Evolutionary conservation across 1,140 invertebrate species (phyloP).

Genomic region (Bradysia coprophila): DNA sequence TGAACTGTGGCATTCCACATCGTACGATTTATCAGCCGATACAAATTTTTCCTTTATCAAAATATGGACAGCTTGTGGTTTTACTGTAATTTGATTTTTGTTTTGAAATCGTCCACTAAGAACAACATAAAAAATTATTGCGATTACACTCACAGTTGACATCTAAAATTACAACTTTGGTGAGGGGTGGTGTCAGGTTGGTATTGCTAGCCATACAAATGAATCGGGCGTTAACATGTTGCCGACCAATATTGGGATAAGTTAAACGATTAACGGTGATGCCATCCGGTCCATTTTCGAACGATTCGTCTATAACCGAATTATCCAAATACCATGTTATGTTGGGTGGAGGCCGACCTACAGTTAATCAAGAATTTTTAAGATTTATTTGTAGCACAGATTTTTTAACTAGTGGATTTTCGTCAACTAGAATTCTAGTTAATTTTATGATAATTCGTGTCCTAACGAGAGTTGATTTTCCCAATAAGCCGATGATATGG

Average conservation of each 20-base stretch:
- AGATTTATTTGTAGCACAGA: too few species aligned
- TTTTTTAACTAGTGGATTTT: too few species aligned
- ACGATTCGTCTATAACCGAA: conserved; percentile 62
- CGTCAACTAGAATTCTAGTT: too few species aligned
- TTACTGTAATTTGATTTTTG: conserved; percentile 52
- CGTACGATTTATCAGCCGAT: conserved; percentile 60
- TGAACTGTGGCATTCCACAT: conserved; percentile 62
- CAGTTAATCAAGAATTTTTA: too few species aligned
- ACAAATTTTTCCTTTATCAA: conserved; percentile 57
- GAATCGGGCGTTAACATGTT: conserved; percentile 57
- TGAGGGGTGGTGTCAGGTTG: conserved; percentile 51
- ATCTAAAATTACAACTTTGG: conserved; percentile 57
- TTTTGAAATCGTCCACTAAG: too few species aligned
- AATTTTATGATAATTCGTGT: too few species aligned
- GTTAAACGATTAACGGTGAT: conserved; percentile 57
- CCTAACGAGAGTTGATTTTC: too few species aligned
- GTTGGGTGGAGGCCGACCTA: conserved; percentile 56
- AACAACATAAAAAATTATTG: too few species aligned
- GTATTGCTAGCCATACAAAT: conserved; percentile 75
- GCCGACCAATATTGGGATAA: conserved; percentile 50
- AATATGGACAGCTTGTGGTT: conserved; percentile 60
- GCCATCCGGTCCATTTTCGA: conserved; percentile 43
- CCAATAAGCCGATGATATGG: too few species aligned
- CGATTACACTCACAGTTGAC: conserved; percentile 75
- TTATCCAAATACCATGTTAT: conserved; percentile 76